Conservation (phyloP, 2,888 invertebrate species). For the Notodromas monacha region DNA sequence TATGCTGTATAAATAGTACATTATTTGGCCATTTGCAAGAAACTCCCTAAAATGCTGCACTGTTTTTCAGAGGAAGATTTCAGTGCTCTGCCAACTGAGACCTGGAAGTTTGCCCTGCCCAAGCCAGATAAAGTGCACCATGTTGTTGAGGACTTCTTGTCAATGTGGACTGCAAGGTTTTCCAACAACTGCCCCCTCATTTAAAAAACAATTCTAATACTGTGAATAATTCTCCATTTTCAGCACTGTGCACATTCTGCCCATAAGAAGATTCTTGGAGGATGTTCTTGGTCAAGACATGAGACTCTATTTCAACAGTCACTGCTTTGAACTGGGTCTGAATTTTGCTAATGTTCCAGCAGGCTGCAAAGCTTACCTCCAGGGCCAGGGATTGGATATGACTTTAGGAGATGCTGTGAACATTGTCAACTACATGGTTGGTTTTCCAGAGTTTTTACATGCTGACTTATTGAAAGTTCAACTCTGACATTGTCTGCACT, state of each 20-base stretch:
- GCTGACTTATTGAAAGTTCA: no score
- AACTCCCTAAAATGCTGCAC: no score
- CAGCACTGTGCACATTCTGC: conserved; percentile 15
- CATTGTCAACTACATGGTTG: conserved; percentile 1
- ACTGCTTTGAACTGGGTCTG: conserved; percentile 14
- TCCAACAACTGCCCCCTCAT: no score
- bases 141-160: conserved; percentile 18
- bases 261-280: conserved; percentile 15
- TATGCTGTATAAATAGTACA: no score
- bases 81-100: neutral
- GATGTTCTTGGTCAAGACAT: conserved; percentile 13
- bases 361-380: neutral
- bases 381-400: neutral
- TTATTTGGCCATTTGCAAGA: no score
- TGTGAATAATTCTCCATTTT: no score
- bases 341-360: conserved; percentile 5
- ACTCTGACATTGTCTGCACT: no score
- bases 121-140: conserved; percentile 16
- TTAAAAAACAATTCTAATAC: no score
- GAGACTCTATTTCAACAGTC: conserved; percentile 13
- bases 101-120: conserved; percentile 12
- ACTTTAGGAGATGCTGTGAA: neutral
- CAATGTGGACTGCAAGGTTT: conserved; percentile 17
- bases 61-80: conserved; percentile 7
- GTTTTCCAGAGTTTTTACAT: no score